Evolutionary conservation across 2,888 invertebrate species (phyloP), one percentile per base, ranked within the genome.

Genomic region (Lithosia quadra): DNA sequence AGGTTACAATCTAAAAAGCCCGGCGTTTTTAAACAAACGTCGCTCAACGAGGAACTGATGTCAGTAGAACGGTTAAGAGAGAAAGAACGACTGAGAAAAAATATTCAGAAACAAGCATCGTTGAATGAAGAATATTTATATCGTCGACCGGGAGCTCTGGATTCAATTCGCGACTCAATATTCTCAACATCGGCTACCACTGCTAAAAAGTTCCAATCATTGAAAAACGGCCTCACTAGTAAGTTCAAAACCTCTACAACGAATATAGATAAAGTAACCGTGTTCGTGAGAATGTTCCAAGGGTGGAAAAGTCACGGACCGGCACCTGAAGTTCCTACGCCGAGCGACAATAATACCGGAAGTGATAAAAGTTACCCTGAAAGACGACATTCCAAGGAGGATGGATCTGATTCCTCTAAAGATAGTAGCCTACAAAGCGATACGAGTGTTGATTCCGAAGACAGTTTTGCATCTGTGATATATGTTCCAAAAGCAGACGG

Each of bases 371-470:
- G 83, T 69, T 91, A 88, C 72, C 92, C 91, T 77, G 98, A 97
- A 85, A 94, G 98, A 68, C 96, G 98, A 65, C 96, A 97, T 83
- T 98, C 98, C 0, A 96, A 97, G 77, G 98, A 98, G 90, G 98
- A 98, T 82, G 98, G 98, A 18, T 98, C 98, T 0, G 98, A 98
- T 87, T 98, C 98, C 9, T 98, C 98, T 2, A 98, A 98, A 91
- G 98, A 98, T 82, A 97, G 98, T 88, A 98, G 98, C 88, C 95
- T 98, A 71, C 98, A 98, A 91, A 98, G 98, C 89, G 99, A 99
- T 87, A 98, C 98, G 1, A 98, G 98, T 91, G 98, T 98, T 49
- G 99, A 99, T 89, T 98, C 98, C 0, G 98, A 99, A 89, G 98
- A 99, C 86, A 98, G 98, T 90, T 98, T 98, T 86, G 98, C 98